phyloP scores from a whole-genome alignment of 1,140 invertebrate species.

The Rhagoletis zephyria region DNA sequence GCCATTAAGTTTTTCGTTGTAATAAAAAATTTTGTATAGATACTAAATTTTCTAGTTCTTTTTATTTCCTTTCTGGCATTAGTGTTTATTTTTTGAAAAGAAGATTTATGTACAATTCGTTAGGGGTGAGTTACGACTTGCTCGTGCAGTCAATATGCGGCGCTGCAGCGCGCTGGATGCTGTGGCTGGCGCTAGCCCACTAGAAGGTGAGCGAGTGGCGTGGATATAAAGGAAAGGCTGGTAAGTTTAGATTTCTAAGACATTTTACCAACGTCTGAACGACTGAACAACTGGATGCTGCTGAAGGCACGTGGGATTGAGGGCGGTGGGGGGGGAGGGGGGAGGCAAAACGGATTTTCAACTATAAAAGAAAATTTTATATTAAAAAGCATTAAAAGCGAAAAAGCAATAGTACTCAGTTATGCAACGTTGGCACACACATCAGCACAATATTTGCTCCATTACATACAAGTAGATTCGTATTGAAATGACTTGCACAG shows the following conservation, averaged over 20 bases:
- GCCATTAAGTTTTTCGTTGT: conserved; percentile 58
- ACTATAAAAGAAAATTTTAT: conserved; percentile 56
- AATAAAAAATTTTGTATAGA: conserved; percentile 60
- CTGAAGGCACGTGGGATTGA: not conserved
- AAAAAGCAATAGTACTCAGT: conserved; percentile 40
- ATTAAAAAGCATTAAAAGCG: conserved; percentile 54
- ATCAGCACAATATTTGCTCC: not conserved
- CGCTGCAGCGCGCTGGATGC: not conserved
- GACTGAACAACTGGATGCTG: not conserved
- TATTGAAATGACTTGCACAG: not conserved
- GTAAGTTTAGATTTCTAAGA: conserved; percentile 72
- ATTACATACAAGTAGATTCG: not conserved
- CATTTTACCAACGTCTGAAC: conserved; percentile 42
- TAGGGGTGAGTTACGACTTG: conserved; percentile 58
- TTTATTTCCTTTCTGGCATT: conserved; percentile 59
- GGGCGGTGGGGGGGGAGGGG: not conserved
- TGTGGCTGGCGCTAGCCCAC: not conserved
- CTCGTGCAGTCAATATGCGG: not conserved
- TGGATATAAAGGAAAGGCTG: conserved; percentile 60
- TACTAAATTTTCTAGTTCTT: conserved; percentile 61
- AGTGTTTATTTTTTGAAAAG: conserved; percentile 58
- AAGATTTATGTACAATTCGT: conserved; percentile 59
- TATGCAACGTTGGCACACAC: not conserved
- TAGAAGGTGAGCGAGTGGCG: not conserved
- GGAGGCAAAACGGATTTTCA: conserved; percentile 43